Evolutionary conservation across 2,888 invertebrate genomes (phyloP).

Genomic region (Allophyes oxyacanthae): DNA sequence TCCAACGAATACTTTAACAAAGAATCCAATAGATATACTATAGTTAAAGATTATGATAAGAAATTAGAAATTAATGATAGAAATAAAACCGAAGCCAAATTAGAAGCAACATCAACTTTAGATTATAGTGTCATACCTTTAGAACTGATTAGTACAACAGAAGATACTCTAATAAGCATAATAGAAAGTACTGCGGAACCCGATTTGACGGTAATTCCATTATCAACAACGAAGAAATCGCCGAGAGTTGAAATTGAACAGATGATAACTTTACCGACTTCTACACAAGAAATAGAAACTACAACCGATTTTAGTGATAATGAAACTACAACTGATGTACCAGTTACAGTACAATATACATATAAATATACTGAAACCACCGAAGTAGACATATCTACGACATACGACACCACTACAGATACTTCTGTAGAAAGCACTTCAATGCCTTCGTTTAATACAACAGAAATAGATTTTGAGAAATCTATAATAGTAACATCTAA

Average conservation of each 20-base stretch:
- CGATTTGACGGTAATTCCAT: constrained; percentile 81
- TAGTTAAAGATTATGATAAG: constrained; percentile 65
- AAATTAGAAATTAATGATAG: constrained; percentile 43
- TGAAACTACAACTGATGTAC: constrained; percentile 45
- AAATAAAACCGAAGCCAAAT: constrained; percentile 54
- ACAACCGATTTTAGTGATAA: constrained; percentile 48
- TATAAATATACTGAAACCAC: constrained; percentile 24
- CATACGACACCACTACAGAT: constrained; percentile 42
- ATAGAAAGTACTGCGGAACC: constrained; percentile 76
- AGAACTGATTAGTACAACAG: constrained; percentile 82
- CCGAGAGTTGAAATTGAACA: constrained; percentile 69
- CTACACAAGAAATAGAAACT: constrained; percentile 60
- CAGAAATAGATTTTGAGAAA: constrained; percentile 31
- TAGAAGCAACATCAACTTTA: constrained; percentile 67
- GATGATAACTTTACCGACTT: constrained; percentile 72
- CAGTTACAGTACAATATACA: constrained; percentile 37
- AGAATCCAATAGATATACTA: constrained; percentile 77
- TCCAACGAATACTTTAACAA: constrained; percentile 70
- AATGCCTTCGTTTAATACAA: constrained; percentile 27
- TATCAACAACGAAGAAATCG: constrained; percentile 72
- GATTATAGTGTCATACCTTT: constrained; percentile 80
- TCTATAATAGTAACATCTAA: constrained; percentile 25
- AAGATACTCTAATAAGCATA: constrained; percentile 69
- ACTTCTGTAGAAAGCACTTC: constrained; percentile 29
- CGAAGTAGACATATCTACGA: constrained; percentile 21